Evolutionary conservation across 2,113 vertebrate genomes (phyloP).

Genomic region (Gnathonemus echidnorhynchus): DNA sequence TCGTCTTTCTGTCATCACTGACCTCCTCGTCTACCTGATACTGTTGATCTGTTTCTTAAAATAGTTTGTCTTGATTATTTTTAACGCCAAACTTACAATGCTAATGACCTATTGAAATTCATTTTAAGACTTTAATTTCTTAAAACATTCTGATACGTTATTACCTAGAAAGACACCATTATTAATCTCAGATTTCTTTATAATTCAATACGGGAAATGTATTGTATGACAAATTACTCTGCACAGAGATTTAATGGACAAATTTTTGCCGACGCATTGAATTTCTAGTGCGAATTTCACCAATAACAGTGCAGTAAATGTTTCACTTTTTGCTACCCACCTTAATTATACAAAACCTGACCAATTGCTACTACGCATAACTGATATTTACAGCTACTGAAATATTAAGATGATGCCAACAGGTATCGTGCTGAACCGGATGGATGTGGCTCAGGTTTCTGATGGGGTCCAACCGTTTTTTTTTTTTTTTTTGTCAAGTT

Average conservation of each 20-base stretch:
- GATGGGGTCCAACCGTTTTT: background rate
- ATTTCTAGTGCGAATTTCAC: background rate
- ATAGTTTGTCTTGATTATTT: background rate
- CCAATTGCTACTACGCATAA: background rate
- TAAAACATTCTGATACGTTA: background rate
- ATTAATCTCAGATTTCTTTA: background rate
- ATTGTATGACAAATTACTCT: background rate
- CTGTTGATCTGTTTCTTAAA: background rate
- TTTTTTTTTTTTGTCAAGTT: background rate
- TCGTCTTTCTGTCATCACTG: background rate
- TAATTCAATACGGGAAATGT: background rate
- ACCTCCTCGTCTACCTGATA: background rate
- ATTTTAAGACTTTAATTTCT: background rate
- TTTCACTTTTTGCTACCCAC: background rate
- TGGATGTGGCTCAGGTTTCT: background rate
- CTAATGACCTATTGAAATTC: background rate
- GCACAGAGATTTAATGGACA: background rate
- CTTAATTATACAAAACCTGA: conserved; percentile 4
- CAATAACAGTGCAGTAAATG: background rate
- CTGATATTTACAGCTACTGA: background rate
- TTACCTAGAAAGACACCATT: background rate
- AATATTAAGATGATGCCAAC: background rate
- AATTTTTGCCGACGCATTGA: background rate
- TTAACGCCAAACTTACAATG: background rate
- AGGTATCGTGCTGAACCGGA: background rate